Evolutionary conservation across 2,888 invertebrate genomes (phyloP), one percentile per base, ranked within the genome.

Genomic region (Rhodophaea formosa): DNA sequence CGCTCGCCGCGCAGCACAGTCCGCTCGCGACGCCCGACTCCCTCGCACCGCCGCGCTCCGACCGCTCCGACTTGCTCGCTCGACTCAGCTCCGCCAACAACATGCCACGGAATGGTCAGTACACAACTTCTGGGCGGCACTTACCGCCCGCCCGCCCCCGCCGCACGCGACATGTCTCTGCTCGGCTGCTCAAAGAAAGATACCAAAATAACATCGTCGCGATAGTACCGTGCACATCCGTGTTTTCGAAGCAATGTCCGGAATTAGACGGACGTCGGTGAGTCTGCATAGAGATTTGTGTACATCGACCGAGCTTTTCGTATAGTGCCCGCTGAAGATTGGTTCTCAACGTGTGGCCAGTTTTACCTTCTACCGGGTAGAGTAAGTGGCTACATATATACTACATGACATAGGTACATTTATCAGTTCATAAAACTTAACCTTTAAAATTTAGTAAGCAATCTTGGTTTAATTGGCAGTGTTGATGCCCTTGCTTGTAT

Each of bases 101-200:
- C 65, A 69, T 68, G 68, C 74, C 77, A 62, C 63, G 62, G 65
- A 56, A 75, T 72, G 77, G 77, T 77, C 69, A 77, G 77, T 77
- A 70, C 59, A 47, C 10, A 39, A 7, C 23, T 10, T 6, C 49
- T 8, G 32, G 30, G 10, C 30, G 8, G 3, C 8, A 15, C 1
- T 12, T 12, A n/a, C 46, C 46, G 46, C 49, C 15, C 32, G 14
- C 49, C 30, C 46, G 5, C 15, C 15, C 5, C 1, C 32, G 35
- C n/a, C 39, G 39, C 39, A 6, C 39, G 39, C 39, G 23, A 23
- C 2, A 23, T 23, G 23, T 23, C 39, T 35, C 35, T 35, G 12
- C 35, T 12, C 39, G 12, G 5, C 3, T 5, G 10, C n/a, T 6
- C 39, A 12, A n/a, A 0, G 3, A 23, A 10, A 32, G 5, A 32